phyloP scores from a whole-genome alignment of 2,888 invertebrate species.

The Reticulitermes lucifugus region DNA sequence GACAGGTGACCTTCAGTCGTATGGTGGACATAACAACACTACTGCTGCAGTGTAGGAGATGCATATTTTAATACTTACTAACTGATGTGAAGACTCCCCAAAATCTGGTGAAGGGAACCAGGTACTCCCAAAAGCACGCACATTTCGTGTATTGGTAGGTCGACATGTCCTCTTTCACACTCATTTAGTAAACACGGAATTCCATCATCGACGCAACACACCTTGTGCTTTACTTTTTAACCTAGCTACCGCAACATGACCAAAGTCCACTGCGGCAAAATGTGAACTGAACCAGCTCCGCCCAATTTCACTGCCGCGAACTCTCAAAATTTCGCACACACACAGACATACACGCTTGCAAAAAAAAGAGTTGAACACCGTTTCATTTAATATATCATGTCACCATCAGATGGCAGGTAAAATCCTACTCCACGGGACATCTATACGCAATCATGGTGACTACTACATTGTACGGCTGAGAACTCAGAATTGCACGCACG shows the following conservation, averaged over 20 bases:
- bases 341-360: no score
- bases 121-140: conserved; percentile 58
- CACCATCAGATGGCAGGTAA: neutral
- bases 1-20: no score
- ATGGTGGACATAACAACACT: no score
- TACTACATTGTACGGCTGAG: neutral
- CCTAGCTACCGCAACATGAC: neutral
- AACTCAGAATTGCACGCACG: no score
- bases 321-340: conserved; percentile 17
- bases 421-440: neutral
- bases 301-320: conserved; percentile 38
- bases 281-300: conserved; percentile 35
- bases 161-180: conserved; percentile 45
- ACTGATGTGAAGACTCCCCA: conserved; percentile 61
- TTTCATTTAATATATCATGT: neutral
- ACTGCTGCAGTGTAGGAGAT: neutral
- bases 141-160: conserved; percentile 51
- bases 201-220: conserved; percentile 22
- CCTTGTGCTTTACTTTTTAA: neutral
- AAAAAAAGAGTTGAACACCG: neutral
- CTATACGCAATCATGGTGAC: neutral
- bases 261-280: conserved; percentile 35
- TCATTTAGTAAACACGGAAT: conserved; percentile 20
- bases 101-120: conserved; percentile 59
- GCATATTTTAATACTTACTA: conserved; percentile 56